Base-by-base conservation (phyloP, 2,888 invertebrate genomes). In the Oligia fasciuncula region DNA sequence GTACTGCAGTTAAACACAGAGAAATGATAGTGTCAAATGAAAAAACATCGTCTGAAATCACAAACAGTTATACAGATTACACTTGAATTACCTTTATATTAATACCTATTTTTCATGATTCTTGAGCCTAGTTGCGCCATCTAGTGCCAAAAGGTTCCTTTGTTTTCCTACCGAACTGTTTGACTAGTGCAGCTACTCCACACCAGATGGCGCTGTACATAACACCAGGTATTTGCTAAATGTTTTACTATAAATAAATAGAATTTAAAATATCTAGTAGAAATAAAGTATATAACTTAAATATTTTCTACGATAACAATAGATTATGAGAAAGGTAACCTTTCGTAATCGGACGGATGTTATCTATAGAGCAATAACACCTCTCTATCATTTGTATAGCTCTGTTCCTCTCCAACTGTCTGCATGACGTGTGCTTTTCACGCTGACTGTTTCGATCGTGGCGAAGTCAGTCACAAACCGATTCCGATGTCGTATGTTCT, bases 401-500 rank as follows among this genome's bases (percentile, higher is more conserved):
- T 85, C 78, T 89, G 84, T 95, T 94, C 84, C 91, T 79, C 74
- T 94, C 91, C 89, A 89, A 84, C 89, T 93, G 94, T 94, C 94
- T 94, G 91, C 91, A 93, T 96, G 96, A 96, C 96, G 95, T 96
- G 95, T 95, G 88, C 87, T 86, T 88, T 89, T 89, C 90, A 91
- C 85, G 89, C 90, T 4, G 80, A 57, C 66, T 88, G 83, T 78
- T 90, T 89, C 90, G 90, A 93, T 91, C 93, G 90, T 51, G 76
- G 65, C 86, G 96, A 96, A 96, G 96, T 96, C 96, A 96, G 96
- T 96, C 91, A 94, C 96, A 93, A 93, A 94, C 89, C 89, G 92
- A 90, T 89, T 93, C 87, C 89, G 90, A 91, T 87, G 91, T 93
- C 90, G 93, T 91, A 87, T 90, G 91, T 90, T 93, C 94, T 93